These are phyloP conservation scores for Spodoptera exigua DNA, from an alignment of 2,888 invertebrate species.

Conservation along the genomic window DNA sequence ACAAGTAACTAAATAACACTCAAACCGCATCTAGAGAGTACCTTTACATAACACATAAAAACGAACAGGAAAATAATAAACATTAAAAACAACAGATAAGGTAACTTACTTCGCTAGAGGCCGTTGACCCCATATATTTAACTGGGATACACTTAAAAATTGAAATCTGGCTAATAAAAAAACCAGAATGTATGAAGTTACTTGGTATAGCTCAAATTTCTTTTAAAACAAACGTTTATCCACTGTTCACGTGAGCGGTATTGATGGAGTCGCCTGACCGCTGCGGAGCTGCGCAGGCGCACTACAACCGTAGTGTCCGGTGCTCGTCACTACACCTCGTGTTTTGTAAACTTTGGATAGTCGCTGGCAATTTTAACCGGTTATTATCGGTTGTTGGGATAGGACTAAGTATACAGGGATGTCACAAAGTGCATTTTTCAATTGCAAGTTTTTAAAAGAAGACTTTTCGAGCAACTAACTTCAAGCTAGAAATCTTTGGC, in stretches of 20 bases:
- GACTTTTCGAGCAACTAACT: too few relatives aligned
- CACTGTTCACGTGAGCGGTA: slow-evolving; percentile 35
- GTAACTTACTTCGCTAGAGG: slow-evolving; percentile 71
- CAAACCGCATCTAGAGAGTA: not conserved
- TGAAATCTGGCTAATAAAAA: slow-evolving; percentile 45
- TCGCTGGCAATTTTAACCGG: slow-evolving; percentile 59
- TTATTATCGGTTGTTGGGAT: slow-evolving; percentile 57
- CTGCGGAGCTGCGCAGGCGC: slow-evolving; percentile 55
- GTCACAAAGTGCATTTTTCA: slow-evolving; percentile 17
- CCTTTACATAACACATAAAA: slow-evolving; percentile 1
- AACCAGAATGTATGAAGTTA: slow-evolving; percentile 35
- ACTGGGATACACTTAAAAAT: slow-evolving; percentile 55
- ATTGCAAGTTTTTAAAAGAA: too few relatives aligned
- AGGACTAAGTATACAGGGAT: slow-evolving; percentile 59
- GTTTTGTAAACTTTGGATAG: slow-evolving; percentile 71
- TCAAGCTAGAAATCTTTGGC: too few relatives aligned
- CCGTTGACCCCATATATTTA: slow-evolving; percentile 76
- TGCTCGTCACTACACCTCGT: slow-evolving; percentile 63
- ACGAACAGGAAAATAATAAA: slow-evolving; percentile 4
- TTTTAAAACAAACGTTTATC: slow-evolving; percentile 26
- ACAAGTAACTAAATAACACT: too few relatives aligned
- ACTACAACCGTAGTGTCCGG: slow-evolving; percentile 51
- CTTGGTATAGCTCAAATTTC: slow-evolving; percentile 9
- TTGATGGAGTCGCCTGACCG: slow-evolving; percentile 54
- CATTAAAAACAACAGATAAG: slow-evolving; percentile 27